phyloP scores from a whole-genome alignment of 2,888 invertebrate species.

The Meliscaeva auricollis region DNA sequence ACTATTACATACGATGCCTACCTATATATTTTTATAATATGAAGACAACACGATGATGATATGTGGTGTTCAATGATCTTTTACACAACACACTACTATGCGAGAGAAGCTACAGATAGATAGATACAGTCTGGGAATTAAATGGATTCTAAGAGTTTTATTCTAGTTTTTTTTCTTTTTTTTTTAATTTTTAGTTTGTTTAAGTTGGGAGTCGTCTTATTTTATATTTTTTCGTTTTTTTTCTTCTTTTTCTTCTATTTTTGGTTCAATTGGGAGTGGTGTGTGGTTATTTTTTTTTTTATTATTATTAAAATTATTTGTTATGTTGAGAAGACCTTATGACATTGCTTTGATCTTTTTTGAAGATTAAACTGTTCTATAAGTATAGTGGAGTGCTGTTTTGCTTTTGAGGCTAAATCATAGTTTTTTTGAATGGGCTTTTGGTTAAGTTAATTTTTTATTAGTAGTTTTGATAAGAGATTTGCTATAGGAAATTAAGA shows the following conservation, averaged over 20 bases:
- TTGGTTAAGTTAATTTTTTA: background rate
- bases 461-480: background rate
- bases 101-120: conserved; percentile 3
- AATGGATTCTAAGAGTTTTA: conserved; percentile 69
- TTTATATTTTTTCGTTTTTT: conserved; percentile 16
- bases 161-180: conserved; percentile 21
- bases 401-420: conserved; percentile 2
- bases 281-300: conserved; percentile 46
- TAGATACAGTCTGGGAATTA: conserved; percentile 65
- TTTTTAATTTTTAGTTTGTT: background rate
- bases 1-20: too few relatives aligned
- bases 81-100: conserved; percentile 46
- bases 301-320: conserved; percentile 42
- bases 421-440: background rate
- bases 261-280: conserved; percentile 67
- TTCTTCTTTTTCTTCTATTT: conserved; percentile 45
- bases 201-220: conserved; percentile 29
- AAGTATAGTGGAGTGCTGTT: background rate
- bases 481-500: background rate
- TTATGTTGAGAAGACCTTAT: conserved; percentile 15
- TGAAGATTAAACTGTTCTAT: conserved; percentile 40
- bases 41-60: conserved; percentile 65
- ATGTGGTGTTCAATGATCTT: conserved; percentile 75
- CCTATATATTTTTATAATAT: background rate
- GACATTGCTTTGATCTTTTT: conserved; percentile 67